Conservation (phyloP, 2,113 vertebrate species). For the Scophthalmus maximus region DNA sequence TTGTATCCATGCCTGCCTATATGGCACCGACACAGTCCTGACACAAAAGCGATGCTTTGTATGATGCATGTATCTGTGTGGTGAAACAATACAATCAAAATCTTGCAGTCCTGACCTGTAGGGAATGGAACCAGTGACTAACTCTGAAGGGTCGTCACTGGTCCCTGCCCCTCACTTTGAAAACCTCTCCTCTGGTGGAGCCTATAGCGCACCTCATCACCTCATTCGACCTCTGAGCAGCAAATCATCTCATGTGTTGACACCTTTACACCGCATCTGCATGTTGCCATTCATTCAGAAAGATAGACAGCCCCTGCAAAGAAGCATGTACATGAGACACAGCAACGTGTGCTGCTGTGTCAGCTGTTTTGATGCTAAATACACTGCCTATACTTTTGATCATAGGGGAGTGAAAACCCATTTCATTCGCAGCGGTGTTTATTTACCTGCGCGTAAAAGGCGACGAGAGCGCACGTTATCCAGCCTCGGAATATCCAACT, state of each 20-base stretch:
- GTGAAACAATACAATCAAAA: background rate
- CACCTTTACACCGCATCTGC: background rate
- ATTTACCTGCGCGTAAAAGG: slow-evolving; percentile 79
- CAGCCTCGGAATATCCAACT: slow-evolving; percentile 83
- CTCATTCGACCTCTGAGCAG: background rate
- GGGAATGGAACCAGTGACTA: background rate
- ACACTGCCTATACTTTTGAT: background rate
- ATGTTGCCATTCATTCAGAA: background rate
- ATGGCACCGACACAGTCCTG: background rate
- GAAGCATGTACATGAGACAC: background rate
- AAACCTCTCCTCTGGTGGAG: slow-evolving; percentile 3
- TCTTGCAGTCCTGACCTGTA: background rate
- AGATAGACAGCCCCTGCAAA: background rate
- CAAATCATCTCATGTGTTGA: slow-evolving; percentile 17
- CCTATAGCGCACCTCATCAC: background rate
- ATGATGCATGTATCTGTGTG: no score
- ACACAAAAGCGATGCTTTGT: background rate
- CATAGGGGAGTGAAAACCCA: no score
- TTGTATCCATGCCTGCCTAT: background rate
- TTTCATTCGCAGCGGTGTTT: background rate
- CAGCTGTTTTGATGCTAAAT: background rate
- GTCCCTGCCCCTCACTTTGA: background rate
- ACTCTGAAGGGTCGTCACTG: background rate
- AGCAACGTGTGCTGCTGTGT: no score
- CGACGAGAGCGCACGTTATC: slow-evolving; percentile 75